Base-by-base conservation (phyloP, 2,888 invertebrate genomes). In the Mactromeris polynyma region DNA sequence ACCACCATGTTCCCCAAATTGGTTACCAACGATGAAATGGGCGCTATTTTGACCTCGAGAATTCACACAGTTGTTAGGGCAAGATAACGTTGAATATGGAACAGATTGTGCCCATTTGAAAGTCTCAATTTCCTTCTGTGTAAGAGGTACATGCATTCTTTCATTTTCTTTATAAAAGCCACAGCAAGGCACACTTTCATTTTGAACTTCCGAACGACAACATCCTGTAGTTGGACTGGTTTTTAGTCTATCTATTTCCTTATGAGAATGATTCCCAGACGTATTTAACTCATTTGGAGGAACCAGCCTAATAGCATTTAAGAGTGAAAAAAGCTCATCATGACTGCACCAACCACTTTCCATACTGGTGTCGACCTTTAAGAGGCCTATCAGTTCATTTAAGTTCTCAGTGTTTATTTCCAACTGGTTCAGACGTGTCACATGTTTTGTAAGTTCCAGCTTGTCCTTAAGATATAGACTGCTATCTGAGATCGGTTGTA, bases 381-480 rank as follows among this genome's bases (percentile, higher is more conserved):
- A 9, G 7, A 73, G 11, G 38, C 77, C 33, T 11, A 84, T 77
- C 26, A 84, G 40, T 26, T 26, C 33, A 54, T 78, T 77, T 26
- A 84, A n/a, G 7, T 51, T 36, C n/a, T 51, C 38, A 21, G 78
- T 84, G 78, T 84, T 84, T 9, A 84, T 78, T 38, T 84, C 78
- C 19, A 84, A 21, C 26, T 42, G 26, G 17, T 78, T 51, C 14
- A 21, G n/a, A 9, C 36, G 31, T 33, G 33, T 73, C 6, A 7
- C 19, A 33, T 84, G 36, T 78, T 84, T 84, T n/a, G 78, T 84
- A 19, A 84, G 77, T 38, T 36, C 77, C 17, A 54, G 77, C 11
- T 51, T 84, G 38, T 73, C 51, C 40, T 83, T 77, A 7, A 73
- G 33, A 21, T 38, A 21, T 33, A 11, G 77, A 51, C 54, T 51